Evolutionary conservation across 2,113 vertebrate genomes (phyloP), one percentile per base, ranked within the genome.

Genomic region (Stegostoma tigrinum): DNA sequence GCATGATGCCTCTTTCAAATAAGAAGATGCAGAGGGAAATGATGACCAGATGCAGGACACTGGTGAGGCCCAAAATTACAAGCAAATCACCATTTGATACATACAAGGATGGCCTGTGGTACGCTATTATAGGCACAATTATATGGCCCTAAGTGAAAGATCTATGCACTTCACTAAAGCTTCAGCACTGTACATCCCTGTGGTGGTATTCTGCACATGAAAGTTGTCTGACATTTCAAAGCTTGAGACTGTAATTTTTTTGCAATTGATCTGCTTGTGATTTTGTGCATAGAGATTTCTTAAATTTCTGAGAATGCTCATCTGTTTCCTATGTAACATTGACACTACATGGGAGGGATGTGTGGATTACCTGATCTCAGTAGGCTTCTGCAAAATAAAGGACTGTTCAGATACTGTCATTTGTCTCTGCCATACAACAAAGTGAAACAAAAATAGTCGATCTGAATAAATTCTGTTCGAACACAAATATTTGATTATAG

Each of bases 401-500:
- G 10, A 27, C 87, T 34, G 61, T 34, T 61, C 87, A n/a, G n/a
- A 7, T 93, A 66, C 52, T 90, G 23, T 64, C 27, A 55, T n/a
- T 91, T n/a, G 3, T 38, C 24, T 38, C 27, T 94, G 17, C 10
- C 52, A 21, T 67, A 38, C 6, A 93, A 93, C n/a, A 93, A 52
- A 93, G 64, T 21, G 19, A 94, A 94, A 67, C 61, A 93, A 38
- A 93, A 24, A 45, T 45, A 34, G 30, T 0, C 8, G 10, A 48
- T 87, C n/a, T 67, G 66, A n/a, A 64, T 19, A 52, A 27, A 8
- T 94, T 94, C 19, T 68, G 2, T 23, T 67, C 14, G 64, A 94
- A 94, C 27, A 42, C 45, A 70, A 68, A 38, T 67, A 70, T 94
- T 94, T 67, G 91, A 94, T 94, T 68, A 68, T 24, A 67, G 64